Evolutionary conservation across 2,888 invertebrate species (phyloP), one percentile per base, ranked within the genome.

Genomic region (Tupiocoris notatus): DNA sequence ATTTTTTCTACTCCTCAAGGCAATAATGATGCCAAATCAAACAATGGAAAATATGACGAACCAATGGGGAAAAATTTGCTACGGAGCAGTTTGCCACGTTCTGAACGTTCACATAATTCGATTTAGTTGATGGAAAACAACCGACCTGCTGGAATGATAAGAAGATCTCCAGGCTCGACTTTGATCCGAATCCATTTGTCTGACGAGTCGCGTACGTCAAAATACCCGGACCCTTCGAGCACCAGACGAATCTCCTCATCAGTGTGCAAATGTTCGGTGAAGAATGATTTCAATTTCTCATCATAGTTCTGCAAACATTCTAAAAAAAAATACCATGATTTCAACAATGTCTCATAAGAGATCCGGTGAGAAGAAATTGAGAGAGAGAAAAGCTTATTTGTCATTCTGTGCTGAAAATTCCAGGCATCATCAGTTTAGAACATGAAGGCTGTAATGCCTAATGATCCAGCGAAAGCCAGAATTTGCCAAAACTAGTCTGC

Each of bases 191-290:
- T 92, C 98, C 98, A 98, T 79, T 91, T 86, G 82, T 98, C 97
- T 25, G 88, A 83, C 0, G 83, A 85, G 81, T 96, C 94, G 22
- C 98, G 87, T 0, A 97, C 96, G 85, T 98, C 98, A 84, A 98
- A 98, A 84, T 97, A 98, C 0, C 98, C 98, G 0, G 93, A 92
- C 0, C 96, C 96, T 64, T 93, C 94, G 24, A 94, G 82, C 22
- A 96, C 88, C 59, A 95, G 89, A 81, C 98, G 91, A 79, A 98
- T 96, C 85, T 98, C 98, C 83, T 98, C 98, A 85, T 98, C 98
- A 0, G 93, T 92, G 82, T 99, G 98, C 79, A 99, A 86, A 85
- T 98, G 98, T 83, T 98, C 98, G 0, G 88, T 89, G 82, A 89
- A 98, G 84, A 98, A 98, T 0, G 88, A 89, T 83, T 93, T 93